Percentiles rank a stretch among this genome's conserved stretches.
These are phyloP conservation scores for Scotopteryx bipunctaria DNA, from an alignment of 2,888 invertebrate species.

Conservation along the genomic window DNA sequence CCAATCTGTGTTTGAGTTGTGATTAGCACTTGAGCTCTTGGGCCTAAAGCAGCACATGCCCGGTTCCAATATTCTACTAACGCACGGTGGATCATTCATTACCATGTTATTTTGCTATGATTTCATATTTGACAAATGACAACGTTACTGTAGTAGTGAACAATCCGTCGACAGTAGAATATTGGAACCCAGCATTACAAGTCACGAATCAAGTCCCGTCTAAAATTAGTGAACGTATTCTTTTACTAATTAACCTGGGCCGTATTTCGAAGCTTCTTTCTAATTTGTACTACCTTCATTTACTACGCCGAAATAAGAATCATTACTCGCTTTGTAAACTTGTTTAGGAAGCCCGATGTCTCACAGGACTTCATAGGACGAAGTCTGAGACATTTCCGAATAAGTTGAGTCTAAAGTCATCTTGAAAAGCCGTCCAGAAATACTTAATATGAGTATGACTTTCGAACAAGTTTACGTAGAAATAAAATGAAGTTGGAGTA, in stretches of 20 bases:
- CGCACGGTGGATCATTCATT: too few relatives aligned
- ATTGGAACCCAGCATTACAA: too few relatives aligned
- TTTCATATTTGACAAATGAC: too few relatives aligned
- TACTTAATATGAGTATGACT: too few relatives aligned
- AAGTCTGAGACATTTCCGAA: neutral
- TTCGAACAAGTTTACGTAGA: neutral
- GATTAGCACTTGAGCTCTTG: too few relatives aligned
- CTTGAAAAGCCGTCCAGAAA: neutral
- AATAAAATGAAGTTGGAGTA: neutral
- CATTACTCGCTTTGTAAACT: slow-evolving; percentile 17
- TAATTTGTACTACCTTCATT: slow-evolving; percentile 31
- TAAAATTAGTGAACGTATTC: slow-evolving; percentile 26
- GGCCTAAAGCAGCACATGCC: too few relatives aligned
- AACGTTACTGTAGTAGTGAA: too few relatives aligned
- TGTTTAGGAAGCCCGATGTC: neutral
- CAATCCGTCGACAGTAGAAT: too few relatives aligned
- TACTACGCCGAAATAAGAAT: slow-evolving; percentile 8
- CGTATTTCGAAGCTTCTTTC: slow-evolving; percentile 33
- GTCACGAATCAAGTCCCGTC: neutral
- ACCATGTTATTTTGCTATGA: too few relatives aligned
- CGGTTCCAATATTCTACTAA: too few relatives aligned
- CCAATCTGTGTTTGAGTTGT: too few relatives aligned
- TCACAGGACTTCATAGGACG: neutral
- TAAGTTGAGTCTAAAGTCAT: neutral
- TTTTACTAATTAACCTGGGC: slow-evolving; percentile 34